Evolutionary conservation across 2,797 vertebrate genomes (phyloP).

Genomic region (Argentina silus): DNA sequence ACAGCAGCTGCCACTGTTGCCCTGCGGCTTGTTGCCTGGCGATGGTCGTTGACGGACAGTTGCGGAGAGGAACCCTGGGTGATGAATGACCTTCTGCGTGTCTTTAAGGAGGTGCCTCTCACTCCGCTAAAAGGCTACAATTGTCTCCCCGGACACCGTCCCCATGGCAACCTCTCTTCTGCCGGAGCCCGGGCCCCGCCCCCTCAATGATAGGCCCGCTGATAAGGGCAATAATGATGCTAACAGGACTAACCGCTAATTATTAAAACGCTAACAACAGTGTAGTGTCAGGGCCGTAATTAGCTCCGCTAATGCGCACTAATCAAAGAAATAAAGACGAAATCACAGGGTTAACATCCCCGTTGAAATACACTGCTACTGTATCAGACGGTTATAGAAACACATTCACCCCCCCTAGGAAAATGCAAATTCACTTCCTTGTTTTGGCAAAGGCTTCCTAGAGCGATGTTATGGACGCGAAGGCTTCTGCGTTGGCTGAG

Average conservation of each 20-base stretch:
- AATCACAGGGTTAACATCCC: constrained; percentile 42
- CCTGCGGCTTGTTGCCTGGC: constrained; percentile 62
- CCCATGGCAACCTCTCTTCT: constrained; percentile 67
- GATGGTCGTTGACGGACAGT: constrained; percentile 72
- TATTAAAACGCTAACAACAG: constrained; percentile 67
- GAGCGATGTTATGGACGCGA: constrained; percentile 39
- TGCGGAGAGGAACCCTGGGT: constrained; percentile 65
- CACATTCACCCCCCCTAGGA: constrained; percentile 33
- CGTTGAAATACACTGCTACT: constrained; percentile 28
- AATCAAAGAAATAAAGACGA: constrained; percentile 51
- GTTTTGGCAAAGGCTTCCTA: constrained; percentile 44
- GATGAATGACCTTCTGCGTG: constrained; percentile 75
- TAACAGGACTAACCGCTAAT: constrained; percentile 63
- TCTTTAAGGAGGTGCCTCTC: constrained; percentile 52
- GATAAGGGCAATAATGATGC: constrained; percentile 55
- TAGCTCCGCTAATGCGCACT: constrained; percentile 50
- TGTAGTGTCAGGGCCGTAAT: constrained; percentile 50
- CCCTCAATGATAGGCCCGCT: constrained; percentile 50
- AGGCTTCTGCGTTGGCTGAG: constrained; percentile 45
- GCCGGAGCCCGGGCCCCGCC: constrained; percentile 44
- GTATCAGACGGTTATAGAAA: constrained; percentile 6
- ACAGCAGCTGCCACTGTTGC: constrained; percentile 31
- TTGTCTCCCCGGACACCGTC: constrained; percentile 69
- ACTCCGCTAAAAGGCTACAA: constrained; percentile 71
- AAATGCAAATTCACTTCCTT: constrained; percentile 14